Evolutionary conservation across 2,888 invertebrate genomes (phyloP), one percentile per base, ranked within the genome.

Genomic region (Mylabris sibirica): DNA sequence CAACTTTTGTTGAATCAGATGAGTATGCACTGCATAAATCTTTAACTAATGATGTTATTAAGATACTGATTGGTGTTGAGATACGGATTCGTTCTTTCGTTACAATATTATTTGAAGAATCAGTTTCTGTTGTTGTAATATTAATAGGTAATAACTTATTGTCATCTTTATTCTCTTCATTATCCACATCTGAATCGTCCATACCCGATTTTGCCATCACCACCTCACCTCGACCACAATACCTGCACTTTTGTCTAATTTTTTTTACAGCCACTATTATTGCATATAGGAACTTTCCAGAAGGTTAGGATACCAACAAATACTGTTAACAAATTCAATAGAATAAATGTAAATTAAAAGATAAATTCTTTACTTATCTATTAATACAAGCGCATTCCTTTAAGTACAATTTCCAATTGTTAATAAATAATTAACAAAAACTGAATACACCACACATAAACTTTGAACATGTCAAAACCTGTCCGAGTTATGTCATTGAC

Each of bases 21-120:
- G 92, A 92, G 12, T 91, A 86, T 14, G 91, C 84, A 4, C 87
- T 84, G 79, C 92, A 92, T 14, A 92, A 84, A 79, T 91, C 90
- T 80, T 91, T 90, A 57, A 93, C 88, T 0, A 93, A 86, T 2
- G 92, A 91, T 79, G 92, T 91, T 44, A 93, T 90, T 0, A 93
- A 85, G 6, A 93, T 85, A 79, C 91, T 92, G 63, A 89, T 89
- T 0, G 91, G 89, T 22, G 90, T 89, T 14, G 89, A 87, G 6
- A 84, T 79, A 65, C 82, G 78, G 41, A 77, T 1, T 8, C 63
- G 57, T 65, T 41, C 53, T 65, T 41, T 70, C 8, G 67, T 34
- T 24, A 70, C 49, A 34, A 67, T 59, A n/a, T 64, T 66, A 3
- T 60, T 34, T 57, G 66, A 67, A 35, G 11, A 4, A 49, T 49